A percentile compares a stretch with the other conserved stretches of the same genome.
Conservation (phyloP, 2,113 vertebrate genomes). For the Cyanoliseus patagonus region DNA sequence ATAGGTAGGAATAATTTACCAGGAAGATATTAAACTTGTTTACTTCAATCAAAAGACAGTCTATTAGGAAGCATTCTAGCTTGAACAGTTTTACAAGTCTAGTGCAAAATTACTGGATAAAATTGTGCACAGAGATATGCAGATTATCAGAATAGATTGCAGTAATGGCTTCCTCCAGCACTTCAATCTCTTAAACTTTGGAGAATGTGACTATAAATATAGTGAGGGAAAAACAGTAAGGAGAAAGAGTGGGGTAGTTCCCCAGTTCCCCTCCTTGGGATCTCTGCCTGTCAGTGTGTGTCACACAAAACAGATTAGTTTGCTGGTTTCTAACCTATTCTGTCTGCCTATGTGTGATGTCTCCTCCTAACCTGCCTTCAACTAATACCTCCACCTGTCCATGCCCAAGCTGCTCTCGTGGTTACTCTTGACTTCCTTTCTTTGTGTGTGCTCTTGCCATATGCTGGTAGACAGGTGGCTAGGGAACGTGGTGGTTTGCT, state of each 20-base stretch:
- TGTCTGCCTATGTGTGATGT: background rate
- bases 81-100: background rate
- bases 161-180: background rate
- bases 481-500: rapidly evolving
- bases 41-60: background rate
- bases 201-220: background rate
- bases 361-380: background rate
- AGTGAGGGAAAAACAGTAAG: background rate
- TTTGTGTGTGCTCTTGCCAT: background rate
- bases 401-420: background rate
- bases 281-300: background rate
- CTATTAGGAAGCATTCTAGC: background rate
- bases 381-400: background rate
- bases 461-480: background rate
- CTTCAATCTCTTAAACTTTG: background rate
- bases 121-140: background rate
- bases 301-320: background rate
- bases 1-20: background rate
- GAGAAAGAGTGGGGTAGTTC: background rate
- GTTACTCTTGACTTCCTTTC: background rate
- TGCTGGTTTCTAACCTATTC: background rate
- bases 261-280: background rate
- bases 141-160: background rate
- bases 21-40: background rate
- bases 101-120: background rate